Percentiles rank a stretch among this genome's conserved stretches.
These are phyloP conservation scores for Cardiocondyla obscurior DNA, from an alignment of 1,140 invertebrate genomes.

Conservation along the genomic window DNA sequence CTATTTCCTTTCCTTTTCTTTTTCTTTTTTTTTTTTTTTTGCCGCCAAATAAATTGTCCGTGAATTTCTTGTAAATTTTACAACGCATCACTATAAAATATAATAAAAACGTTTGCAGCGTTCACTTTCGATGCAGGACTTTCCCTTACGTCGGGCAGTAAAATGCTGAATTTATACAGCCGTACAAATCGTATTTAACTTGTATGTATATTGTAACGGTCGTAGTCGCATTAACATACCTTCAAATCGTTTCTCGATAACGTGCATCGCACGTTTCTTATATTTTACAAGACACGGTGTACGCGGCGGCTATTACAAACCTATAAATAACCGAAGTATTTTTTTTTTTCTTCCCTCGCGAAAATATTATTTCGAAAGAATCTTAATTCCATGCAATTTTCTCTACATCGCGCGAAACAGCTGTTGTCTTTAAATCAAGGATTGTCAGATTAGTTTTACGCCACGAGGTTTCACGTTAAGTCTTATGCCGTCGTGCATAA, in stretches of 20 bases:
- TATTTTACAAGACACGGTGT: neutral
- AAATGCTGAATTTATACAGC: slow-evolving; percentile 31
- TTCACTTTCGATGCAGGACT: neutral
- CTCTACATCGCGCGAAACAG: neutral
- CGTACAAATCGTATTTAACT: neutral
- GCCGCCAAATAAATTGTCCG: neutral
- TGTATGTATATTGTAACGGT: slow-evolving; percentile 31
- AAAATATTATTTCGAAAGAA: neutral
- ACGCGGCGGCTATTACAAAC: neutral
- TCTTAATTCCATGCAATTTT: neutral
- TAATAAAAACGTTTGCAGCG: slow-evolving; percentile 2
- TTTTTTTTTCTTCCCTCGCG: neutral
- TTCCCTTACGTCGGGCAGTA: slow-evolving; percentile 7
- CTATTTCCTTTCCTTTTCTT: no score
- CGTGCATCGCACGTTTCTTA: slow-evolving; percentile 1
- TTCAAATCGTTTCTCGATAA: slow-evolving; percentile 24
- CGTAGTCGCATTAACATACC: slow-evolving; percentile 10
- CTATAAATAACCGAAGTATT: neutral
- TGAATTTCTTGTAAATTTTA: slow-evolving; percentile 7
- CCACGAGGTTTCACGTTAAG: neutral
- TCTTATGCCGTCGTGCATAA: neutral
- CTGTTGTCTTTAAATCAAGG: neutral
- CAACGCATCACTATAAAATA: neutral
- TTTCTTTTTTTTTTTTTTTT: no score
- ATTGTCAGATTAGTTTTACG: neutral